Evolutionary conservation across 1,140 invertebrate genomes (phyloP).

Genomic region (Atta texana): DNA sequence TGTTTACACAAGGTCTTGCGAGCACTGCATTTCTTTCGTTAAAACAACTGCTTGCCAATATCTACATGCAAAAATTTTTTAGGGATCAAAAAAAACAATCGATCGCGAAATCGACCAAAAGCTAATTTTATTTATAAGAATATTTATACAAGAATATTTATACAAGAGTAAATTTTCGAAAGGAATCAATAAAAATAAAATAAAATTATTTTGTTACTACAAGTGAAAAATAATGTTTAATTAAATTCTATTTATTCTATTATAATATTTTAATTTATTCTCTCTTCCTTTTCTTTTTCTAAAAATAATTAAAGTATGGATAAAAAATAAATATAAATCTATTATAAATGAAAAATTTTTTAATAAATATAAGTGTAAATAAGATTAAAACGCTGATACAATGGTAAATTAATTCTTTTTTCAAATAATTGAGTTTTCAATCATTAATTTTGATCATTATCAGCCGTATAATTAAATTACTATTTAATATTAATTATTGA

Average conservation of each 20-base stretch:
- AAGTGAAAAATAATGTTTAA: not conserved
- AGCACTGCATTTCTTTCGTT: not conserved
- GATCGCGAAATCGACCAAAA: constrained; percentile 32
- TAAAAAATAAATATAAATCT: not conserved
- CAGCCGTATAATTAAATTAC: not conserved
- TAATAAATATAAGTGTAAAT: not conserved
- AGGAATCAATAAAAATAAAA: not conserved
- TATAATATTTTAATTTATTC: not conserved
- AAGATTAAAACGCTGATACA: not conserved
- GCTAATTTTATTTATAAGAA: not conserved
- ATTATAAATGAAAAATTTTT: not conserved
- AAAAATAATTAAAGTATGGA: not conserved
- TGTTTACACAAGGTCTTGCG: constrained; percentile 20
- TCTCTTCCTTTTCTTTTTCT: not conserved
- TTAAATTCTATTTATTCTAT: not conserved
- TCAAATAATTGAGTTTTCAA: not conserved
- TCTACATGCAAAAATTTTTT: constrained; percentile 42
- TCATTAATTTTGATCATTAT: not conserved
- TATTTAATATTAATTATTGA: not conserved
- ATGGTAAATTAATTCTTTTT: not conserved
- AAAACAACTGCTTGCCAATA: constrained; percentile 14
- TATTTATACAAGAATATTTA: no score
- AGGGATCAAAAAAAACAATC: constrained; percentile 21
- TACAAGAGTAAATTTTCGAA: not conserved
- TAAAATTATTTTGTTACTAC: not conserved